Base-by-base conservation (phyloP, 2,888 invertebrate species). In the Oligia fasciuncula region DNA sequence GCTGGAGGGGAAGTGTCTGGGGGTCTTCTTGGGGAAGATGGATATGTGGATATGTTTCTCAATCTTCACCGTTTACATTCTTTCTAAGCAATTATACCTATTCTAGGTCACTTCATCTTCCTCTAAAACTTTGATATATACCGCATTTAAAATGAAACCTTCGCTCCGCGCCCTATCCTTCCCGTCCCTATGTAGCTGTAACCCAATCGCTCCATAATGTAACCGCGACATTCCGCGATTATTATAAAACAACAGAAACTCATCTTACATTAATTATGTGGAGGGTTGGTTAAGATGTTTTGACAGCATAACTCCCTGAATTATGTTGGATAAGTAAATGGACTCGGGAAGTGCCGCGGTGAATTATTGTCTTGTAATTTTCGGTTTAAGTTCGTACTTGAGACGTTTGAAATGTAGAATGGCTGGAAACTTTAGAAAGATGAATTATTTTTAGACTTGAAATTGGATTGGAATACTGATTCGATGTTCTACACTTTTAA, bases 21-120 rank as follows among this genome's bases (percentile, higher is more conserved):
- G 79, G 95, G 95, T 85, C 97, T 97, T 92, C 97, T 94, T 1
- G 97, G 97, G 1, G 97, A 97, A 85, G 97, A 97, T 54, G 98
- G 97, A 0, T 29, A 29, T 29, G 29, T 29, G 1, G 29, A 40
- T 29, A 73, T 35, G 23, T 68, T 5, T 29, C 19, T 11, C 54
- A 14, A 3, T 73, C 2, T 23, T 43, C 23, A 43, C 13, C 4
- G 43, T 23, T 57, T n/a, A n/a, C 17, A 77, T n/a, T 46, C 4
- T 19, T 76, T 51, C 5, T 4, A 9, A 46, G 4, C 13, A n/a
- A 54, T 14, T 4, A 29, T 29, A 51, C 14, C 8, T 23, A 3
- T 40, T n/a, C 8, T 29, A 2, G 3, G 2, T 14, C 5, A 17
- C 2, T 4, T 66, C 19, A 57, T 29, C 13, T 29, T n/a, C 23